phyloP scores from a whole-genome alignment of 2,113 vertebrate species.

The Rhinolophus ferrumequinum region DNA sequence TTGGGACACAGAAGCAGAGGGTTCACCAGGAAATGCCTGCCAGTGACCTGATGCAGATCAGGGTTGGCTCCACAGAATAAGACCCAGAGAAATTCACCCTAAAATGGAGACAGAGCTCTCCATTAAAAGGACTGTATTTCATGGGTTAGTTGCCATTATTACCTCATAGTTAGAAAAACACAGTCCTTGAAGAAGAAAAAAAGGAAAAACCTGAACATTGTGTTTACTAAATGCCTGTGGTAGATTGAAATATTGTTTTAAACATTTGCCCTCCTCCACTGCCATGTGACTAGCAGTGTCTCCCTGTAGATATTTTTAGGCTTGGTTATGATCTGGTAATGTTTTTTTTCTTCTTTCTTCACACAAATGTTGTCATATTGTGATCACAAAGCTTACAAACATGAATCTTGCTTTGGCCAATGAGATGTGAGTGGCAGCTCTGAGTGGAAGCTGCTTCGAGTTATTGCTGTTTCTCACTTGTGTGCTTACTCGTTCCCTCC shows the following conservation, averaged over 20 bases:
- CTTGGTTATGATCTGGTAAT: background rate
- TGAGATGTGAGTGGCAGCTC: background rate
- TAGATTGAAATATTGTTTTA: background rate
- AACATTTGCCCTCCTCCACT: background rate
- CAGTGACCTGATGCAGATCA: background rate
- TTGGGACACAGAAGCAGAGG: constrained; percentile 11
- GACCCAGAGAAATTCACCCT: background rate
- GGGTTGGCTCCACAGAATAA: background rate
- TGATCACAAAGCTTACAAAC: background rate
- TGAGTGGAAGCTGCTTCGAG: background rate
- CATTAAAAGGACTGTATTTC: background rate
- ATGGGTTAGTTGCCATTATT: background rate
- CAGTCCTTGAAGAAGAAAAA: background rate
- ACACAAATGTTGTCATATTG: background rate
- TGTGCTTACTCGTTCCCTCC: background rate
- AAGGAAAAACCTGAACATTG: background rate
- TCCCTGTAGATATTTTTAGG: background rate
- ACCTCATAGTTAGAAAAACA: background rate
- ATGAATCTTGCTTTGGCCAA: background rate
- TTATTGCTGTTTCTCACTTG: background rate
- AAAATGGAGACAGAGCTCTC: background rate
- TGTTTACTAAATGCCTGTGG: background rate
- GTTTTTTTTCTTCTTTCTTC: background rate
- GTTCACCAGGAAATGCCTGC: background rate
- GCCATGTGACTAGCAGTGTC: background rate